A percentile compares a stretch with the other conserved stretches of the same genome.
phyloP scores from a whole-genome alignment of 2,888 invertebrate genomes.

The Drosophila putrida region DNA sequence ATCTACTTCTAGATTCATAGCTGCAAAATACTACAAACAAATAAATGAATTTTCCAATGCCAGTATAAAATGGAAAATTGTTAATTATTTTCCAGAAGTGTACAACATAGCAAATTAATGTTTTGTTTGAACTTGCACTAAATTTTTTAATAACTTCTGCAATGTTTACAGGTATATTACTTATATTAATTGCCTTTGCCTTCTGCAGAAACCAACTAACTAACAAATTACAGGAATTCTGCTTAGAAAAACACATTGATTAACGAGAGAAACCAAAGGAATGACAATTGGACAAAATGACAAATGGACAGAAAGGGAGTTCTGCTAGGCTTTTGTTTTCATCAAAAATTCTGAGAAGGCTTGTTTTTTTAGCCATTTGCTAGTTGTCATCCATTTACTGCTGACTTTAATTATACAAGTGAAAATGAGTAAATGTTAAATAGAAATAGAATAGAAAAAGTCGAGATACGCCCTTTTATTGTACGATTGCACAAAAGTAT shows the following conservation, averaged over 20 bases:
- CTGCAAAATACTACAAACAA: background rate
- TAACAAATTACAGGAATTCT: constrained; percentile 34
- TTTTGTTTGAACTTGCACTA: background rate
- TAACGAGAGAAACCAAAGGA: constrained; percentile 18
- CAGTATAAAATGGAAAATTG: background rate
- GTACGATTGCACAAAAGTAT: constrained; percentile 34
- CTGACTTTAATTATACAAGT: constrained; percentile 13
- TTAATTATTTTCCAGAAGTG: background rate
- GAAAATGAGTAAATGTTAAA: background rate
- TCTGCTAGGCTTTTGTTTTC: constrained; percentile 11
- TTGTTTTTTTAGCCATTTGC: background rate
- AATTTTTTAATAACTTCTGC: background rate
- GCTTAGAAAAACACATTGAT: constrained; percentile 39
- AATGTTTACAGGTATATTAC: background rate
- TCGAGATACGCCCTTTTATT: constrained; percentile 5
- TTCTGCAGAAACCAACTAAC: background rate
- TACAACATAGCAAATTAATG: background rate
- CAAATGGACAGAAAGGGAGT: background rate
- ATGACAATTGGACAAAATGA: background rate
- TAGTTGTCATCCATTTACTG: constrained; percentile 8
- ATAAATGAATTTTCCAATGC: background rate
- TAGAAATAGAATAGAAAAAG: background rate
- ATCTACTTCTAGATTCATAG: background rate
- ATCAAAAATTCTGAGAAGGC: constrained; percentile 8
- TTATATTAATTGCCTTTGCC: background rate